phyloP scores from a whole-genome alignment of 2,888 invertebrate genomes.

The Andrena marginata region DNA sequence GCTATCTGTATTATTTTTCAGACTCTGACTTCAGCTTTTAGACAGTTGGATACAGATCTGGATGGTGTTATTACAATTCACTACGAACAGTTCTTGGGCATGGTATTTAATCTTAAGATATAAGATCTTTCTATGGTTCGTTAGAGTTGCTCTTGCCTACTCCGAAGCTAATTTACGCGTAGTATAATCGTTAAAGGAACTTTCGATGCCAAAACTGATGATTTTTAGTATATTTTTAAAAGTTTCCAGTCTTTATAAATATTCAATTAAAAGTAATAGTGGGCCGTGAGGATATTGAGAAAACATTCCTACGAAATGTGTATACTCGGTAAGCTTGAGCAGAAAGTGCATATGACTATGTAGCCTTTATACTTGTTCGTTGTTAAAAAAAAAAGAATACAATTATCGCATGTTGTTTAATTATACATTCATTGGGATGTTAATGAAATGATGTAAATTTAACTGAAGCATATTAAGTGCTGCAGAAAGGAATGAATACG shows the following conservation, averaged over 20 bases:
- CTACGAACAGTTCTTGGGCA: slow-evolving; percentile 97
- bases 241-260: slow-evolving; percentile 22
- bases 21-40: slow-evolving; percentile 95
- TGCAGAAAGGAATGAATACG: neutral
- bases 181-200: slow-evolving; percentile 1
- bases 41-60: slow-evolving; percentile 95
- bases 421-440: slow-evolving; percentile 1
- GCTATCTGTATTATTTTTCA: slow-evolving; percentile 85
- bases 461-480: neutral
- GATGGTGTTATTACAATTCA: slow-evolving; percentile 98
- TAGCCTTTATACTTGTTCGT: neutral
- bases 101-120: slow-evolving; percentile 94
- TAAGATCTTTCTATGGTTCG: slow-evolving; percentile 78
- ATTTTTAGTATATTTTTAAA: slow-evolving; percentile 11
- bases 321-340: neutral
- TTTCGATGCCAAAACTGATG: slow-evolving; percentile 52
- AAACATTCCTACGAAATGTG: slow-evolving; percentile 42
- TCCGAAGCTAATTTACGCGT: neutral
- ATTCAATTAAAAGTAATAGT: neutral
- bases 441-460: slow-evolving; percentile 12
- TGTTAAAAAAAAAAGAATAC: neutral
- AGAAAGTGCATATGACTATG: slow-evolving; percentile 2
- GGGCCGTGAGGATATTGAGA: neutral
- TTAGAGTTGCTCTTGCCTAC: slow-evolving; percentile 35
- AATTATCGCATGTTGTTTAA: slow-evolving; percentile 17